Percentiles rank a stretch among this genome's conserved stretches.
Conservation (phyloP, 2,113 vertebrate species). For the Apteryx owenii region DNA sequence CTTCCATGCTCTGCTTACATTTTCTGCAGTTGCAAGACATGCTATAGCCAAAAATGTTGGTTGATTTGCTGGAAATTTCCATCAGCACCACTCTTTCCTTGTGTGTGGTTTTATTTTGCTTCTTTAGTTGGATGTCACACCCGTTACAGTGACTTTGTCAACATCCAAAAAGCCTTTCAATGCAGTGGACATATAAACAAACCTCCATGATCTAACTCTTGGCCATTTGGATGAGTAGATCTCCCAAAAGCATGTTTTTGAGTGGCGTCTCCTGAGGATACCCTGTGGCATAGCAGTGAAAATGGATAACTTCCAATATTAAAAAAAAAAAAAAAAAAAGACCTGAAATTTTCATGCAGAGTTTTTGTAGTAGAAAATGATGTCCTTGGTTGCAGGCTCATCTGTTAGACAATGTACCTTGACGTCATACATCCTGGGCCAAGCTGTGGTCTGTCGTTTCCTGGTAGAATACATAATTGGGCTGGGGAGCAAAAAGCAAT, state of each 20-base stretch:
- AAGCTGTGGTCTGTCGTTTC: background rate
- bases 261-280: background rate
- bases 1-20: background rate
- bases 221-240: background rate
- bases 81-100: background rate
- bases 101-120: background rate
- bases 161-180: background rate
- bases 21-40: background rate
- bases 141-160: background rate
- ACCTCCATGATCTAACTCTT: background rate
- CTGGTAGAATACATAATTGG: slow-evolving; percentile 1
- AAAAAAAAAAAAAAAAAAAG: background rate
- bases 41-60: background rate
- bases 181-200: background rate
- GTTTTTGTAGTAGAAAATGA: background rate
- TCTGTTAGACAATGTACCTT: background rate
- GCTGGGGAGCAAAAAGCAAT: background rate
- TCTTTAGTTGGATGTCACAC: background rate
- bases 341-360: background rate
- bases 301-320: background rate
- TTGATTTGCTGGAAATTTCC: background rate
- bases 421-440: background rate
- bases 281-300: background rate
- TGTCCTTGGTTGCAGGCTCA: background rate
- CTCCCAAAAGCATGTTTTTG: background rate